Evolutionary conservation across 2,888 invertebrate species (phyloP), one percentile per base, ranked within the genome.

Genomic region (Apodemia duryi): DNA sequence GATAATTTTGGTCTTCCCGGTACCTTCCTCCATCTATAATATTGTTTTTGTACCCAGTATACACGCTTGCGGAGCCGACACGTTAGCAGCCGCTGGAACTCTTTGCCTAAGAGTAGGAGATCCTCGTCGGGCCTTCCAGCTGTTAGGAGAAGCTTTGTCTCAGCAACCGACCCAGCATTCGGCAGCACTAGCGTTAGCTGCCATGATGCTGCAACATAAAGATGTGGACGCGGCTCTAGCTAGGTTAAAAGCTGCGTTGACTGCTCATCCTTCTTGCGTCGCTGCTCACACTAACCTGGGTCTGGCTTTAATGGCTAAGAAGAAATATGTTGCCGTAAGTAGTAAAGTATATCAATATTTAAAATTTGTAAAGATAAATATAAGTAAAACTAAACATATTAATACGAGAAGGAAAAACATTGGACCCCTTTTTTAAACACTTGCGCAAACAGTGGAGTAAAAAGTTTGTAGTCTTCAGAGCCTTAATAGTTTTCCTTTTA

Each of bases 141-240:
- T 94, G 69, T 78, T 94, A 43, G 89, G 93, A 68, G 88, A 93
- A 73, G 90, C 94, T 66, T 73, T 93, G 35, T 82, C 92, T 2
- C 87, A 87, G 70, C 86, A 88, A 69, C 88, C 92, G 4, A 82
- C 85, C 11, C 88, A 91, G 70, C 92, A 86, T 74, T 86, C 85
- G 54, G 93, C 86, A 7, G 87, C 91, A n/a, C 75, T 93, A 69
- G 87, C 92, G 29, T 73, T 93, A 66, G 89, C 90, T n/a, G 91
- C 90, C 74, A 92, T 86, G 93, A 88, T 86, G 93, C 85, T 91
- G 77, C 89, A 86, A 80, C 91, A 92, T 71, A 86, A 79, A 71
- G 91, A 88, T 72, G 70, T 83, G 66, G 92, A 89, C 70, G 93
- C 88, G n/a, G 91, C 85, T 49, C 82, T 88, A 71, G 83, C 85